These are phyloP conservation scores for Cheilosia variabilis DNA, from an alignment of 2,888 invertebrate genomes.

Conservation along the genomic window DNA sequence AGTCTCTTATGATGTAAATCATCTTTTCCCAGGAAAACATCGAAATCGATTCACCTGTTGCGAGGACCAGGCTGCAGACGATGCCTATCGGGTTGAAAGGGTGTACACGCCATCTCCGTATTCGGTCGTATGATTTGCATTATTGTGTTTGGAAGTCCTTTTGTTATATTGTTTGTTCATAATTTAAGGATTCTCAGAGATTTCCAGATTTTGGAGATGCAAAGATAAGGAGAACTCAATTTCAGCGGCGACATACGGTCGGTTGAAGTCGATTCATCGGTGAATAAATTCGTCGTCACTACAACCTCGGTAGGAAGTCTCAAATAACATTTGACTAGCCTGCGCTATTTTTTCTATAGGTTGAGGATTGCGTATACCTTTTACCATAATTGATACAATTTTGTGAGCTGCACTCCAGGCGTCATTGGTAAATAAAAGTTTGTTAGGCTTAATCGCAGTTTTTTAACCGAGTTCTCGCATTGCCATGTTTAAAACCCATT, in stretches of 20 bases:
- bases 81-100: conserved; percentile 31
- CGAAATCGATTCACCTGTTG: conserved; percentile 68
- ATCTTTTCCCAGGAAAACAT: conserved; percentile 49
- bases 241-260: not conserved
- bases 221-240: conserved; percentile 17
- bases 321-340: too few species aligned
- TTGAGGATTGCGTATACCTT: too few species aligned
- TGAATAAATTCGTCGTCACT: not conserved
- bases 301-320: too few species aligned
- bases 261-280: not conserved
- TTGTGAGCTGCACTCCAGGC: too few species aligned
- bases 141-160: conserved; percentile 53
- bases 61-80: conserved; percentile 31
- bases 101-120: conserved; percentile 9
- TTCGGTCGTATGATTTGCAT: conserved; percentile 42
- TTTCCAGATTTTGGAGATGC: conserved; percentile 42
- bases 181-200: conserved; percentile 66
- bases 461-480: too few species aligned
- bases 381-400: too few species aligned
- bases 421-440: too few species aligned
- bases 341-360: too few species aligned
- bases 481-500: too few species aligned
- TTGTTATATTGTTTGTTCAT: conserved; percentile 45
- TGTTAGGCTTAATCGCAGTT: too few species aligned
- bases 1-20: conserved; percentile 56